phyloP scores from a whole-genome alignment of 2,888 invertebrate species.

The Phortica magna region DNA sequence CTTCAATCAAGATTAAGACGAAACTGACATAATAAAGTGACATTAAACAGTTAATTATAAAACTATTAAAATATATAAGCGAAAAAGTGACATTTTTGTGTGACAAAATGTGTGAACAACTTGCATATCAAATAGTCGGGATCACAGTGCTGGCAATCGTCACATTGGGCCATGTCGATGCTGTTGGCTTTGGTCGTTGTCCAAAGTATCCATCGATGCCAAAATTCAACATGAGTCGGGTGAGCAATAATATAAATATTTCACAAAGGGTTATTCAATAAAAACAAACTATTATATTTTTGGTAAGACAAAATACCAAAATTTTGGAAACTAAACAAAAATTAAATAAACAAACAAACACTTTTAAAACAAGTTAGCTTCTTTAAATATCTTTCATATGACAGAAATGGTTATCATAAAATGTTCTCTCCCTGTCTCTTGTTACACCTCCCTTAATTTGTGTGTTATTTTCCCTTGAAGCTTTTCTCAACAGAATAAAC shows the following conservation, averaged over 20 bases:
- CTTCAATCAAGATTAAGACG: background rate
- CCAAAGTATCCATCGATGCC: slow-evolving; percentile 84
- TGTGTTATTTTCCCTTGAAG: no score
- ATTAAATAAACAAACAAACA: no score
- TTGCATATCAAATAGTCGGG: background rate
- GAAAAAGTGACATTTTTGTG: background rate
- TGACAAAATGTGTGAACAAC: background rate
- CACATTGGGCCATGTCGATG: slow-evolving; percentile 35
- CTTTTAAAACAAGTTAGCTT: no score
- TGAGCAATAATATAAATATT: slow-evolving; percentile 76
- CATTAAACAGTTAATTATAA: background rate
- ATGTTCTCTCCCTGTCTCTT: no score
- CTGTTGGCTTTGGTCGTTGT: slow-evolving; percentile 83
- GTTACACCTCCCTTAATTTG: no score
- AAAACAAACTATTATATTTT: no score
- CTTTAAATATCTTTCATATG: no score
- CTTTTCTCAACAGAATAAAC: no score
- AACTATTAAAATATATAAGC: background rate
- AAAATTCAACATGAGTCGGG: slow-evolving; percentile 83
- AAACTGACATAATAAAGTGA: background rate
- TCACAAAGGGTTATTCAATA: background rate
- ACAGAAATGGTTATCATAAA: no score
- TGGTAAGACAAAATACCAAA: no score
- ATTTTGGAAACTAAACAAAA: no score
- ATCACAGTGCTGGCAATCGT: background rate